Evolutionary conservation across 2,797 vertebrate species (phyloP), one percentile per base, ranked within the genome.

Genomic region (Myotis daubentonii): DNA sequence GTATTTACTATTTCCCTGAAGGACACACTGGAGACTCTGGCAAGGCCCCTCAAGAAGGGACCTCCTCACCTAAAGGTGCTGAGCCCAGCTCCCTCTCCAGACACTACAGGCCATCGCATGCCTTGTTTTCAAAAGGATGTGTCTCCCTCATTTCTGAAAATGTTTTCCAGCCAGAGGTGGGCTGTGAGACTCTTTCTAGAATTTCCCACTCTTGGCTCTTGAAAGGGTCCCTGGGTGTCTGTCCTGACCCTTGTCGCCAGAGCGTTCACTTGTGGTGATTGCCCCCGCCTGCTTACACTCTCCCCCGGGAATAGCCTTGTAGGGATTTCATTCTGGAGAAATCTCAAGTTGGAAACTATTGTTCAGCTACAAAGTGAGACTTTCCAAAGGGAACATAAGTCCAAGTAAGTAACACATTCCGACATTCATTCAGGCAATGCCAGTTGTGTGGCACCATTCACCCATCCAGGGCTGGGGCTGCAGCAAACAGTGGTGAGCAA

Each of bases 291-390:
- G 57, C 49, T 66, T 76, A 47, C 33, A 76, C 44, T 82, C 22
- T 84, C 87, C 85, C 36, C 70, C 9, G 30, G 66, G 51, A 84
- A 51, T 4, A 92, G 20, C 62, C 38, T 47, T 68, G 11, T 15
- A 84, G 74, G 28, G 71, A 86, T 93, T 96, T 92, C 44, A 55
- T 71, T 88, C 55, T 16, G 53, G 53, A 96, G 66, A 80, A 76
- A 81, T 49, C 71, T 87, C 86, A 94, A 87, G 28, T 11, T 11
- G 36, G 76, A 94, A 93, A 66, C 83, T 74, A 41, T 49, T 72
- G 38, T 86, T 68, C 22, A 62, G 79, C 30, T 16, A 82, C 65
- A 90, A 89, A 80, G n/a, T 4, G 62, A 71, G 83, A 33, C n/a
- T 93, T 95, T 91, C 47, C 80, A 8, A 62, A 80, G 23, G 28